Evolutionary conservation across 2,113 vertebrate genomes (phyloP).

Genomic region (Microcebus murinus): DNA sequence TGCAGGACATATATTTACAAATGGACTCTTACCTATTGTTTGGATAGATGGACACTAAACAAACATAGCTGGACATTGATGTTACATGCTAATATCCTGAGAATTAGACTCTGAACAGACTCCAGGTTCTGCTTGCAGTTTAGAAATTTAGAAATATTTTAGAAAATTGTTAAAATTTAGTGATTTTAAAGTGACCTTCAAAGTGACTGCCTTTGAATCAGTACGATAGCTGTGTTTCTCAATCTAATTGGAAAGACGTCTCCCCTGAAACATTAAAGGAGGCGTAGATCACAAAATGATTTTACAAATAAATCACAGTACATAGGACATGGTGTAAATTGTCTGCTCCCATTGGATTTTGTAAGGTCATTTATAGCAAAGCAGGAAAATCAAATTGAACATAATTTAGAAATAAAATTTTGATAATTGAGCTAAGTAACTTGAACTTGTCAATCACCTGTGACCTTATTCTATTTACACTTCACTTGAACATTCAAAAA

Average conservation of each 20-base stretch:
- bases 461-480: slow-evolving; percentile 79
- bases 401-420: slow-evolving; percentile 85
- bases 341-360: slow-evolving; percentile 75
- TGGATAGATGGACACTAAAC: neutral
- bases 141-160: slow-evolving; percentile 43
- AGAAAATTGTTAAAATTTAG: slow-evolving; percentile 72
- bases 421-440: slow-evolving; percentile 84
- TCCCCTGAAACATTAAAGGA: slow-evolving; percentile 71
- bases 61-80: neutral
- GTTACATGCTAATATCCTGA: slow-evolving; percentile 63
- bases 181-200: slow-evolving; percentile 52
- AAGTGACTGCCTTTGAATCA: slow-evolving; percentile 78
- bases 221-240: slow-evolving; percentile 76
- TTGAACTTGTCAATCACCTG: slow-evolving; percentile 83
- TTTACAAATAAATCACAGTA: slow-evolving; percentile 79
- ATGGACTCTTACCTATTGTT: slow-evolving; percentile 76
- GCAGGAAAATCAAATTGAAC: slow-evolving; percentile 81
- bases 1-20: slow-evolving; percentile 68
- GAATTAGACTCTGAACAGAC: slow-evolving; percentile 69
- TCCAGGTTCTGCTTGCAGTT: neutral
- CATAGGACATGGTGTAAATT: slow-evolving; percentile 75
- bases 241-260: slow-evolving; percentile 72
- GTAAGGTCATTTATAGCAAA: slow-evolving; percentile 72
- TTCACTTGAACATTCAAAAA: slow-evolving; percentile 67
- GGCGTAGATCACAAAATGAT: slow-evolving; percentile 75